These are phyloP conservation scores for Tetragonisca angustula DNA, from an alignment of 2,888 invertebrate species.

Conservation along the genomic window DNA sequence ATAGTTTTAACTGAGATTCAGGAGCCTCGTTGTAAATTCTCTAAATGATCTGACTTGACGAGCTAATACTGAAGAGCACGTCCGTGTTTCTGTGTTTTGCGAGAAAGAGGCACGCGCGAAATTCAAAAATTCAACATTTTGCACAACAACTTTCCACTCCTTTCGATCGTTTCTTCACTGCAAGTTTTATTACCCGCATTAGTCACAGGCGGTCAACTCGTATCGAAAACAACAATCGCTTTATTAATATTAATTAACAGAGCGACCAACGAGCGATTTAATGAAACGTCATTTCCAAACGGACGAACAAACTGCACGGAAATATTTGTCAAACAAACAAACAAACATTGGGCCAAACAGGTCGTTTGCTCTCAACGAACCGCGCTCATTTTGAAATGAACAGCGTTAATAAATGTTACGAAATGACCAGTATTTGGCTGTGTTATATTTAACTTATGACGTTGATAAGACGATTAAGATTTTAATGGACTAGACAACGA, in stretches of 20 bases:
- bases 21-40: no score
- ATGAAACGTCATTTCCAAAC: neutral
- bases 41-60: no score
- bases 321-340: constrained; percentile 9
- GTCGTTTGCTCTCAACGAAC: neutral
- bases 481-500: constrained; percentile 44
- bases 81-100: no score
- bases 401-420: neutral
- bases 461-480: constrained; percentile 40
- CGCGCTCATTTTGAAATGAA: neutral
- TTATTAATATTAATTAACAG: constrained; percentile 7
- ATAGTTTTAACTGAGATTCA: no score
- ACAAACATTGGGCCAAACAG: neutral
- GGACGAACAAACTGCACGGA: neutral
- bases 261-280: neutral
- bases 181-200: neutral
- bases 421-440: neutral
- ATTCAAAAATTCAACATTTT: no score
- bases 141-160: no score
- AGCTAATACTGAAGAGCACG: no score
- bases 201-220: neutral
- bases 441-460: neutral
- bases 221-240: neutral
- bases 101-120: no score
- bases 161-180: neutral